Conservation (phyloP, 2,113 vertebrate genomes). For the Perca flavescens region DNA sequence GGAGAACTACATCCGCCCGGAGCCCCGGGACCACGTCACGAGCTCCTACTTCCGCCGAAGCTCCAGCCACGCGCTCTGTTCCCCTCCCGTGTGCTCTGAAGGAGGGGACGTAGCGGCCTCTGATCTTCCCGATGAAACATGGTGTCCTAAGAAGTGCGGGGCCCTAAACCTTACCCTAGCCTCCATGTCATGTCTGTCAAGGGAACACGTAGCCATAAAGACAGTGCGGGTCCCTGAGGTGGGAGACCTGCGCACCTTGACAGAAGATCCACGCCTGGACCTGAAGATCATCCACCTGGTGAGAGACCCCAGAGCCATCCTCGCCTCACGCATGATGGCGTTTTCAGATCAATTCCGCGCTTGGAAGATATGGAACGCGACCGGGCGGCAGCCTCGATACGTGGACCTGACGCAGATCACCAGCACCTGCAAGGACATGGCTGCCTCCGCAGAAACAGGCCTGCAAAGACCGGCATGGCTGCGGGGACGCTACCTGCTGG, state of each 20-base stretch:
- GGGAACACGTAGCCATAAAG: constrained; percentile 83
- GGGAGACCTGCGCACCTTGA: constrained; percentile 82
- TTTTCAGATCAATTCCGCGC: constrained; percentile 83
- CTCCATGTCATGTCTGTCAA: constrained; percentile 77
- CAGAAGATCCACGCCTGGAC: constrained; percentile 86
- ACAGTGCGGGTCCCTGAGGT: constrained; percentile 85
- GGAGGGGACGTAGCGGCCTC: background rate
- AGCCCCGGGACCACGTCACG: constrained; percentile 83
- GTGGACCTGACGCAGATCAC: constrained; percentile 84
- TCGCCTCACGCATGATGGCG: constrained; percentile 84
- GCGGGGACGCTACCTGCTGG: constrained; percentile 83
- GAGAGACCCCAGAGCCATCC: constrained; percentile 87
- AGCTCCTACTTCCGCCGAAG: constrained; percentile 83
- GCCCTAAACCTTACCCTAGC: constrained; percentile 85
- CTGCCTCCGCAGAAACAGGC: constrained; percentile 78
- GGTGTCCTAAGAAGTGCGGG: constrained; percentile 83
- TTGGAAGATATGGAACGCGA: constrained; percentile 88
- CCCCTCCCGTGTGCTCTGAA: constrained; percentile 81
- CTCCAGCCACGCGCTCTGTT: constrained; percentile 86
- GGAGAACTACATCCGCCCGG: constrained; percentile 85
- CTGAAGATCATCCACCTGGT: constrained; percentile 87
- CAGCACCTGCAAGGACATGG: constrained; percentile 84
- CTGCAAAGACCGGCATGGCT: constrained; percentile 83
- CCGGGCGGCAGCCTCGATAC: constrained; percentile 81
- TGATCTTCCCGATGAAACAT: constrained; percentile 71